Evolutionary conservation across 2,113 vertebrate genomes (phyloP).

Genomic region (Natator depressus): DNA sequence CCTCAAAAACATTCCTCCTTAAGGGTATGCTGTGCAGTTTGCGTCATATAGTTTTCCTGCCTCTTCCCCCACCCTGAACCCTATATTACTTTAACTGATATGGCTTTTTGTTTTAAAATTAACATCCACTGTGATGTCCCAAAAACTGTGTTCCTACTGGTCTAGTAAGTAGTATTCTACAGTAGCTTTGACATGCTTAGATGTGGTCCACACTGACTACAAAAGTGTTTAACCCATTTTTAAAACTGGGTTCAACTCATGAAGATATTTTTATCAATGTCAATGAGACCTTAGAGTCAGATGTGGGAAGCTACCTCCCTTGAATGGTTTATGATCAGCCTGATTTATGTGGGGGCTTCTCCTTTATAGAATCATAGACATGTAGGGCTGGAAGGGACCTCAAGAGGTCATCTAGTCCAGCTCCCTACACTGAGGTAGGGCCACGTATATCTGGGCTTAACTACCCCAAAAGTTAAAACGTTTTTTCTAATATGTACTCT

Average conservation of each 20-base stretch:
- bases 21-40: background rate
- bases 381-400: no score
- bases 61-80: background rate
- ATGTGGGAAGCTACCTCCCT: conserved; percentile 78
- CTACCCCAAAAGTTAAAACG: no score
- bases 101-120: conserved; percentile 18
- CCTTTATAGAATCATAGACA: conserved; percentile 17
- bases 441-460: no score
- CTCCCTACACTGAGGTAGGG: no score
- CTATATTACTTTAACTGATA: background rate
- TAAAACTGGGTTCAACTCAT: background rate
- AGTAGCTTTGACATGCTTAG: background rate
- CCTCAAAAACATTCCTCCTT: background rate
- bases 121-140: background rate
- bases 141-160: conserved; percentile 5
- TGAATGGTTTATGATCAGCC: conserved; percentile 80
- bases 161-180: background rate
- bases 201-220: background rate
- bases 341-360: conserved; percentile 73
- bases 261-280: conserved; percentile 24
- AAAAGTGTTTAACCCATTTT: background rate
- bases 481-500: no score
- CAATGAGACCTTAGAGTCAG: conserved; percentile 70
- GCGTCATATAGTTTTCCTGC: background rate
- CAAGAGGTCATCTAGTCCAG: no score